Base-by-base conservation (phyloP, 1,140 invertebrate species). In the Drosophila ambigua region DNA sequence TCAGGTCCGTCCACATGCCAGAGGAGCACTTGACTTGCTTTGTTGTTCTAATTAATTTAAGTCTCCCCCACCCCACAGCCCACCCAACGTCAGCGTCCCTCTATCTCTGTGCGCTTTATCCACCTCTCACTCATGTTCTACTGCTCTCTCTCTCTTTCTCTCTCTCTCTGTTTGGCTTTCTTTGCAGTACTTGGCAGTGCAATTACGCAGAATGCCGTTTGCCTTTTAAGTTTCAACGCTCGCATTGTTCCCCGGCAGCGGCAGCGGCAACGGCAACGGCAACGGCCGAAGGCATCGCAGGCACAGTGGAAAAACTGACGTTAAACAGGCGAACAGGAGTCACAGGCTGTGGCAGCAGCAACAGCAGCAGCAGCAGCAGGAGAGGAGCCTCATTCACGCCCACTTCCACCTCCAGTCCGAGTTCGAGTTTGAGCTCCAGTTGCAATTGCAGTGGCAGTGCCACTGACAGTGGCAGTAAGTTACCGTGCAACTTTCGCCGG, bases 121-220 rank as follows among this genome's bases (percentile, higher is more conserved):
- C 39, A 72, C n/a, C 48, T 49, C 52, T 66, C 49, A 72, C 43
- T 72, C 66, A 51, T 46, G 58, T 64, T 51, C 20, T 39, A 31
- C 46, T 16, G 53, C 53, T 43, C 23, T 39, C n/a, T 50, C 16
- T 26, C 8, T 41, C 28, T 60, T 6, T 28, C 26, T 28, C 20
- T 51, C 23, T 20, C 49, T 23, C 45, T 8, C 15, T 31, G 23
- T n/a, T 24, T 45, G 58, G 15, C 13, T 75, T 35, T 52, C 44
- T 67, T 76, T 76, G 64, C 73, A 75, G 72, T 23, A 61, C 72
- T 75, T 75, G 72, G 62, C 72, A 48, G 57, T 57, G 72, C 74
- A 77, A 77, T 77, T 77, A 77, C 73, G 64, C 73, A 77, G 72
- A 77, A 77, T 77, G 73, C 72, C 73, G 72, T 46, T 77, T 55